Base-by-base conservation (phyloP, 2,113 vertebrate genomes). In the Montifringilla adamsi region DNA sequence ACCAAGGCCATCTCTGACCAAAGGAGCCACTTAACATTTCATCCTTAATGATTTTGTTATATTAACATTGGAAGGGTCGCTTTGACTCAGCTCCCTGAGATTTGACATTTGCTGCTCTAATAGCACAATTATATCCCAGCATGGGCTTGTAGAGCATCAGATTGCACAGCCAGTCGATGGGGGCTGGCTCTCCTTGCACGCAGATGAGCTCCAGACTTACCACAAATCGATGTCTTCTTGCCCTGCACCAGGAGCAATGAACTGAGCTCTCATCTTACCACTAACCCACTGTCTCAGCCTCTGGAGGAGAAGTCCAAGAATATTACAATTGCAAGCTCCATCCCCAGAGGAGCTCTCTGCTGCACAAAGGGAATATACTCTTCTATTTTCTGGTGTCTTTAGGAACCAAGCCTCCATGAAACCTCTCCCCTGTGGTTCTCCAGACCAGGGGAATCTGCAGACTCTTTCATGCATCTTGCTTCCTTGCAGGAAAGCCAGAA, bases 201-300 rank as follows among this genome's bases (percentile, higher is more conserved):
- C 64, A 89, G 72, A 93, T 66, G 92, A 95, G 95, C 89, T 96
- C 70, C 56, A 69, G 30, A 67, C 66, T 95, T 27, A 92, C 92
- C 91, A 79, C 94, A 96, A 85, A 97, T 97, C 92, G 8, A 95
- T 95, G 88, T 37, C 80, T 88, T 78, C 77, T 89, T 95, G 93
- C 76, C 94, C 94, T 95, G 68, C 64, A 80, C 84, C 53, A 69
- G 30, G 31, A 92, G 56, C 78, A 83, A 66, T 63, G 81, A 94
- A 60, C 63, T 60, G 39, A 90, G 69, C 58, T 96, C 88, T 95
- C 81, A n/a, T 76, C 72, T 91, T 92, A 93, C 64, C 46, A 39
- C 79, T 63, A 92, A 75, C 53, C 46, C 27, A 2, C 69, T 70
- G 33, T 21, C 82, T 80, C 74, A 81, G 68, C 18, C 88, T 59